A percentile compares a stretch with the other conserved stretches of the same genome.
Conservation (phyloP, 2,113 vertebrate genomes). For the Ceyx melanurus region DNA sequence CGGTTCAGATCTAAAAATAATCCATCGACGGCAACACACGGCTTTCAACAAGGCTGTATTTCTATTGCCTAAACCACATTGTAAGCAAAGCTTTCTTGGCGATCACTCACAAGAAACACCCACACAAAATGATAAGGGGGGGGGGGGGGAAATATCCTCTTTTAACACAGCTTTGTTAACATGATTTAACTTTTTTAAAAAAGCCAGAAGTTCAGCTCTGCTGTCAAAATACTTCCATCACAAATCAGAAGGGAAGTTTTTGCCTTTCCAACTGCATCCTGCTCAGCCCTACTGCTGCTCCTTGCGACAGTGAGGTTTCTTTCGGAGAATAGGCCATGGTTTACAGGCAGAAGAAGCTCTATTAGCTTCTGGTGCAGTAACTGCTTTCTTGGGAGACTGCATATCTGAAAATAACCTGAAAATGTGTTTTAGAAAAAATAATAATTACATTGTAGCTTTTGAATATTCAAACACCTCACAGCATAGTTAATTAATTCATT, state of each 20-base stretch:
- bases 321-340: not conserved
- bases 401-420: slow-evolving; percentile 59
- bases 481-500: slow-evolving; percentile 72
- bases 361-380: not conserved
- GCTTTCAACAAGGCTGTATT: slow-evolving; percentile 2
- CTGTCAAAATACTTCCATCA: not conserved
- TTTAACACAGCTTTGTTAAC: not conserved
- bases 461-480: slow-evolving; percentile 71
- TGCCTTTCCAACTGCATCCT: not conserved
- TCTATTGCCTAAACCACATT: not conserved
- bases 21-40: not conserved
- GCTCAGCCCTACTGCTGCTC: not conserved
- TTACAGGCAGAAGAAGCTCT: not conserved
- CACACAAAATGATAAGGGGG: not conserved
- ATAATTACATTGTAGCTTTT: slow-evolving; percentile 67
- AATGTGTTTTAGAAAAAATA: slow-evolving; percentile 66
- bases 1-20: slow-evolving; percentile 73
- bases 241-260: not conserved
- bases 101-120: not conserved
- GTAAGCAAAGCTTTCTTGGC: not conserved
- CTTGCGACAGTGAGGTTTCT: fast-evolving
- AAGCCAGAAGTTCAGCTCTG: not conserved
- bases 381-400: slow-evolving; percentile 31
- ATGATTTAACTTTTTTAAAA: not conserved
- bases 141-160: not conserved